Base-by-base conservation (phyloP, 2,797 vertebrate genomes). In the Helarctos malayanus region DNA sequence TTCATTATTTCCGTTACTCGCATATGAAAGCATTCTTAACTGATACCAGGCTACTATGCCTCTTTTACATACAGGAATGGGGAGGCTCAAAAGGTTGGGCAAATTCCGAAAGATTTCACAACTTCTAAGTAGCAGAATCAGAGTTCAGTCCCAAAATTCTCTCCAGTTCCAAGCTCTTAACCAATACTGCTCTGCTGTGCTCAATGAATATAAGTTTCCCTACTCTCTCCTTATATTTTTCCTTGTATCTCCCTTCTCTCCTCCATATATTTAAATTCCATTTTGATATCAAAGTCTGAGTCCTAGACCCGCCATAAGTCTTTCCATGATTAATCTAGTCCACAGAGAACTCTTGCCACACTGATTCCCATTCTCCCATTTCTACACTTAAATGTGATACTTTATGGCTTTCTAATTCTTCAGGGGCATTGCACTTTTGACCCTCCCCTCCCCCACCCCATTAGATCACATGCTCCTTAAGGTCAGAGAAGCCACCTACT, bases 131-230 rank as follows among this genome's bases (percentile, higher is more conserved):
- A 81, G n/a, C 57, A 71, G 38, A 78, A 16, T 32, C 86, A 25
- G 47, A 91, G 71, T 71, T 59, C 27, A 27, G 35, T 41, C 47
- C 54, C 52, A 49, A 15, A 76, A 27, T 73, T 56, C 69, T 54
- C 3, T 61, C n/a, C 23, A 21, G 27, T 49, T 23, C 87, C 27
- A 61, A 23, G 27, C 41, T 93, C 45, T 25, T 52, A 19, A 38
- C 38, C 18, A 27, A 27, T 16, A 35, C 11, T 8, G 18, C 5
- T n/a, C 18, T 52, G 32, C 18, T 57, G 12, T 13, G 3, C 13
- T 59, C 54, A 9, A 0, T 7, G 7, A 71, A 73, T 3, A 0
- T 5, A 68, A 13, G 2, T 54, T 57, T 56, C 29, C 41, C 41
- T 38, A 23, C 21, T 18, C 56, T 41, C 41, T 41, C 41, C 41